These are phyloP conservation scores for Cheilosia soror DNA, from an alignment of 2,888 invertebrate species.

Conservation along the genomic window DNA sequence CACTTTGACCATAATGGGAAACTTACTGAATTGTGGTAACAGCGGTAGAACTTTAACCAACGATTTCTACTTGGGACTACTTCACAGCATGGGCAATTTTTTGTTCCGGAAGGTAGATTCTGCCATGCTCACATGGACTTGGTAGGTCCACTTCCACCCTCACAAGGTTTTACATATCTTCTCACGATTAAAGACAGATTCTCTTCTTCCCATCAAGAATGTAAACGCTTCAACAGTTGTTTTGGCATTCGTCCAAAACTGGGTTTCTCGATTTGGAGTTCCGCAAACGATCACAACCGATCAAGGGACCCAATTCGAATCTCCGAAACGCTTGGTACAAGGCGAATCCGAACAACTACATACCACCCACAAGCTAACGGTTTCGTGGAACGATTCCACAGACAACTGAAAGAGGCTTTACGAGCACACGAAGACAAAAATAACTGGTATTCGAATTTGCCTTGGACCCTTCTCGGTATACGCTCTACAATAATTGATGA, in stretches of 20 bases:
- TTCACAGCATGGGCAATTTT: slow-evolving; percentile 9
- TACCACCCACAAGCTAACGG: slow-evolving; percentile 54
- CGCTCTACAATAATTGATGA: slow-evolving; percentile 28
- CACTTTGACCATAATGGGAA: no score
- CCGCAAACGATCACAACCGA: slow-evolving; percentile 50
- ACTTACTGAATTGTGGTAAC: no score
- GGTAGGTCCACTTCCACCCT: slow-evolving; percentile 79
- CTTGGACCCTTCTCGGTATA: slow-evolving; percentile 23
- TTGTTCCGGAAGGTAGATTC: slow-evolving; percentile 28
- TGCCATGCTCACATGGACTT: slow-evolving; percentile 78
- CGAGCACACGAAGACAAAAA: slow-evolving; percentile 5
- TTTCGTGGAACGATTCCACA: slow-evolving; percentile 43
- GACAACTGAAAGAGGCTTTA: slow-evolving; percentile 30
- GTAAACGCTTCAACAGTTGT: slow-evolving; percentile 39
- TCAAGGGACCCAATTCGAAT: slow-evolving; percentile 58
- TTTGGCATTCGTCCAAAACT: slow-evolving; percentile 34
- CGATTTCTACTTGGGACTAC: no score
- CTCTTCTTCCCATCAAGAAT: slow-evolving; percentile 32
- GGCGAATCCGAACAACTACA: slow-evolving; percentile 27
- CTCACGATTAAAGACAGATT: slow-evolving; percentile 12
- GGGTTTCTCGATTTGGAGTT: slow-evolving; percentile 49
- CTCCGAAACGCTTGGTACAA: slow-evolving; percentile 6
- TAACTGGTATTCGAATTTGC: slow-evolving; percentile 31
- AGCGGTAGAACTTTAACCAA: no score
- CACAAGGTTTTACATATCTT: slow-evolving; percentile 20